A percentile compares a stretch with the other conserved stretches of the same genome.
Conservation (phyloP, 2,113 vertebrate species). For the Phylloscopus trochilus region DNA sequence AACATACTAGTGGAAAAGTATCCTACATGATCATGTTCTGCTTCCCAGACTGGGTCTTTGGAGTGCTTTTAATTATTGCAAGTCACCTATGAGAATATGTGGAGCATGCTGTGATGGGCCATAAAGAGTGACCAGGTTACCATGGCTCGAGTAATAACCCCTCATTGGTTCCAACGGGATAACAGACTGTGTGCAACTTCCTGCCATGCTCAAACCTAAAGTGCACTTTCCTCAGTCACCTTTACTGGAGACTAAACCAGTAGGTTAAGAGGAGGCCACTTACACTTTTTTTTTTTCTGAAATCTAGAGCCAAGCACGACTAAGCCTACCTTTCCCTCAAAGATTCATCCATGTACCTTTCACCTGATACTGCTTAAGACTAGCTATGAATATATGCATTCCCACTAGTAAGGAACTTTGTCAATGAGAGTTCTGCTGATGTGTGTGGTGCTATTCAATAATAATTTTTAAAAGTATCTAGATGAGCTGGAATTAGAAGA, state of each 20-base stretch:
- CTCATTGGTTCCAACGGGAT: background rate
- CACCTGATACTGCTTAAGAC: background rate
- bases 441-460: background rate
- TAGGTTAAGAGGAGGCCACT: background rate
- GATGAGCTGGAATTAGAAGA: background rate
- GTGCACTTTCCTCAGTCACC: background rate
- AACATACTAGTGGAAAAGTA: background rate
- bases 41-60: background rate
- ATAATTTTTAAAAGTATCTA: background rate
- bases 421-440: background rate
- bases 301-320: background rate
- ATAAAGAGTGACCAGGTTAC: background rate
- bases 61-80: background rate
- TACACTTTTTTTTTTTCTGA: background rate
- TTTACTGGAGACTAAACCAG: background rate
- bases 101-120: background rate
- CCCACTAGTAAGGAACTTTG: background rate
- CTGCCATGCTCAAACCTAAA: background rate
- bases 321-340: background rate
- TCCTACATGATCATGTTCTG: background rate
- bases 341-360: background rate
- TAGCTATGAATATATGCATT: background rate
- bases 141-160: background rate
- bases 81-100: background rate
- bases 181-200: background rate